phyloP scores from a whole-genome alignment of 2,888 invertebrate genomes.

The Piscicola geometra region DNA sequence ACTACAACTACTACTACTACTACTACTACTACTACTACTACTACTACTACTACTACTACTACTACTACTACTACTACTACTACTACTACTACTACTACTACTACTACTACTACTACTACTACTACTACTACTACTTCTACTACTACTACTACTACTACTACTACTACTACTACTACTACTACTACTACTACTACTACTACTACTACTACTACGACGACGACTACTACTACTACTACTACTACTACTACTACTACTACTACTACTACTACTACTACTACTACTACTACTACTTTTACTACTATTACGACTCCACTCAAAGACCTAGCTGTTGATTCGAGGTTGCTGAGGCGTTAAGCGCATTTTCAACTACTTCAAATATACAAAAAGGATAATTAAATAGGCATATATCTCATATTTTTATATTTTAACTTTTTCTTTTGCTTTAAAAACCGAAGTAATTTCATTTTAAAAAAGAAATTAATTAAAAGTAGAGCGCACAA shows the following conservation, averaged over 20 bases:
- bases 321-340: not conserved
- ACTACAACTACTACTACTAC: conserved; percentile 22
- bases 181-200: conserved; percentile 18
- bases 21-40: conserved; percentile 28
- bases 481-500: no score
- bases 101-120: conserved; percentile 28
- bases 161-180: conserved; percentile 14
- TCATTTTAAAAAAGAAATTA: no score
- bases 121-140: conserved; percentile 23
- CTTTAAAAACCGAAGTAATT: no score
- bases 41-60: conserved; percentile 28
- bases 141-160: conserved; percentile 26
- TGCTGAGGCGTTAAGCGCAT: no score
- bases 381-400: no score
- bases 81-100: conserved; percentile 28
- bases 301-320: not conserved
- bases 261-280: conserved; percentile 14
- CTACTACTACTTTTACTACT: conserved; percentile 3
- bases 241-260: conserved; percentile 7
- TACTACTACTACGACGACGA: conserved; percentile 2
- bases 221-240: conserved; percentile 13
- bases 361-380: no score
- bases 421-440: no score
- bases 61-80: conserved; percentile 28
- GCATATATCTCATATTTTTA: no score